phyloP scores from a whole-genome alignment of 2,113 vertebrate species.

The Edolisoma coerulescens region DNA sequence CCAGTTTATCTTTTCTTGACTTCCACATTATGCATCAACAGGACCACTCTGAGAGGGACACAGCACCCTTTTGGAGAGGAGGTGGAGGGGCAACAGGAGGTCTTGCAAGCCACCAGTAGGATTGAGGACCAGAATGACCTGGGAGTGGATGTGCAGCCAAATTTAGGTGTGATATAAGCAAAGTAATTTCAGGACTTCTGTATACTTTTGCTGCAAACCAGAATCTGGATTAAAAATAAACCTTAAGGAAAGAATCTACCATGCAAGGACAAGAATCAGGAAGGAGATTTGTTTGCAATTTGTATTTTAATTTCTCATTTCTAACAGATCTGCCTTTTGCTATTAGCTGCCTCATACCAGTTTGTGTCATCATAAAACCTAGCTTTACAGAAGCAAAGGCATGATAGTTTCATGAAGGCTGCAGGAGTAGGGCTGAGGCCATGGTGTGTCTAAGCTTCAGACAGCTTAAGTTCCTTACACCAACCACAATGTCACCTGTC shows the following conservation, averaged over 20 bases:
- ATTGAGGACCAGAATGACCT: background rate
- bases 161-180: background rate
- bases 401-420: background rate
- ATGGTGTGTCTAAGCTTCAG: background rate
- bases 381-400: background rate
- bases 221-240: background rate
- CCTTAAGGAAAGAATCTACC: background rate
- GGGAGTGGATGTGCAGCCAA: accelerated
- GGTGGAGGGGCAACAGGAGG: background rate
- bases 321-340: background rate
- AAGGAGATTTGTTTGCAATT: background rate
- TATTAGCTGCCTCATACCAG: background rate
- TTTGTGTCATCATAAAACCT: background rate
- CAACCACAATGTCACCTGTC: background rate
- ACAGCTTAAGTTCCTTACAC: background rate
- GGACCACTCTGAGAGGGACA: background rate
- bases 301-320: background rate
- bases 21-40: background rate
- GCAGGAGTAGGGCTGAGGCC: background rate
- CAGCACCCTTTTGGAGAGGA: background rate
- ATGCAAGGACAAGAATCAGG: accelerated
- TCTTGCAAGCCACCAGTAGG: background rate
- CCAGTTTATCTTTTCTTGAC: background rate
- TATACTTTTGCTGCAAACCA: background rate
- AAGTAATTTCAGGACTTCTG: background rate